A percentile compares a stretch with the other conserved stretches of the same genome.
Conservation (phyloP, 2,797 vertebrate genomes). For the Myiothlypis chrysogaster region DNA sequence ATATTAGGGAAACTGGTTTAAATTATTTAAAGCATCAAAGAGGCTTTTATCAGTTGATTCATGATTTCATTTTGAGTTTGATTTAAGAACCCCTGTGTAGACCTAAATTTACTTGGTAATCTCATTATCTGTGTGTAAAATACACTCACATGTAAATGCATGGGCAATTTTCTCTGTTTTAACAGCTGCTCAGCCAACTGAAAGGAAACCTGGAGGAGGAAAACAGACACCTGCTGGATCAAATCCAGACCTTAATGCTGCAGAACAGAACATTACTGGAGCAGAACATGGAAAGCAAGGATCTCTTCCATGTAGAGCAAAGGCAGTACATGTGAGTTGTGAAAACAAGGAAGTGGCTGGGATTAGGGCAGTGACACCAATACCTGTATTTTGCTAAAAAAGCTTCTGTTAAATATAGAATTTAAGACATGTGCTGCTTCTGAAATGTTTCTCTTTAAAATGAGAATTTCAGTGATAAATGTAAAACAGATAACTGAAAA, state of each 20-base stretch:
- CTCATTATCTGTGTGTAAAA: neutral
- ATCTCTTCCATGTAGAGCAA: slow-evolving; percentile 97
- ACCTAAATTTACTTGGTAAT: neutral
- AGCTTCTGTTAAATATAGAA: neutral
- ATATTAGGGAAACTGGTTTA: neutral
- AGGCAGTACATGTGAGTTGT: slow-evolving; percentile 93
- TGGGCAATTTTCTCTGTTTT: slow-evolving; percentile 44
- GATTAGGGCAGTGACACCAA: neutral
- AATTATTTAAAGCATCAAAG: neutral
- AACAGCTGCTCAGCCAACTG: slow-evolving; percentile 94
- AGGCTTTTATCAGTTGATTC: neutral
- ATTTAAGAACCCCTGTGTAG: neutral
- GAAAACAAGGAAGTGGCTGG: slow-evolving; percentile 7
- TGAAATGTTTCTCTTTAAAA: neutral
- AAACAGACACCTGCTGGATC: slow-evolving; percentile 95
- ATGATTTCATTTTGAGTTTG: neutral
- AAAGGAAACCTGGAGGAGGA: slow-evolving; percentile 99
- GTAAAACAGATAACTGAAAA: neutral
- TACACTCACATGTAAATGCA: neutral
- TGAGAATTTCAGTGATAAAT: neutral
- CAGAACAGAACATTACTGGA: slow-evolving; percentile 94
- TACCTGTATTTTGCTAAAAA: rapidly evolving
- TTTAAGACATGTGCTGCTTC: neutral
- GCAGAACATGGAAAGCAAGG: slow-evolving; percentile 98
- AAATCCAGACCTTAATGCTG: slow-evolving; percentile 96